Evolutionary conservation across 2,797 vertebrate species (phyloP).

Genomic region (Selene dorsalis): DNA sequence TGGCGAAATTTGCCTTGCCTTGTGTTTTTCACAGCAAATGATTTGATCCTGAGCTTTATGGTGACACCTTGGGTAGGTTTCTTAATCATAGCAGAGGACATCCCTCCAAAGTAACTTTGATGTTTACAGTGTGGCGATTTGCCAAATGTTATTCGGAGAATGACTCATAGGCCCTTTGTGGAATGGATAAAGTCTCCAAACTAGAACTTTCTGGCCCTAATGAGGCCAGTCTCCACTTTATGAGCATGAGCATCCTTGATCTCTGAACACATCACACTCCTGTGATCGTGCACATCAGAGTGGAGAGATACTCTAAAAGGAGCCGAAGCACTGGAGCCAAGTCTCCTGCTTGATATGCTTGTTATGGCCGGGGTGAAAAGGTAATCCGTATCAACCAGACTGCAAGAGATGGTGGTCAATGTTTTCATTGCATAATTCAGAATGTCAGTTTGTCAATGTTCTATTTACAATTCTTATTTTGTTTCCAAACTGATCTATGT

Average conservation of each 20-base stretch:
- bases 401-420: neutral
- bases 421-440: slow-evolving; percentile 51
- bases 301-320: slow-evolving; percentile 58
- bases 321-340: slow-evolving; percentile 59
- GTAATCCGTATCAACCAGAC: slow-evolving; percentile 53
- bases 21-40: neutral
- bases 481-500: slow-evolving; percentile 24
- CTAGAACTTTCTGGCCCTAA: slow-evolving; percentile 75
- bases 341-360: slow-evolving; percentile 59
- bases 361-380: slow-evolving; percentile 54
- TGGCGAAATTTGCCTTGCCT: neutral
- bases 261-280: slow-evolving; percentile 67
- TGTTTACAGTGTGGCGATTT: slow-evolving; percentile 47
- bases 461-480: slow-evolving; percentile 37
- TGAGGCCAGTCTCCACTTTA: slow-evolving; percentile 71
- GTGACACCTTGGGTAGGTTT: slow-evolving; percentile 11
- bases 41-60: slow-evolving; percentile 19
- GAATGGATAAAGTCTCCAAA: slow-evolving; percentile 62
- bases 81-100: slow-evolving; percentile 32
- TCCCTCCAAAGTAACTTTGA: slow-evolving; percentile 39
- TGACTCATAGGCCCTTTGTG: slow-evolving; percentile 46
- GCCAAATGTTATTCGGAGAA: slow-evolving; percentile 40
- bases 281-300: slow-evolving; percentile 76
- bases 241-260: slow-evolving; percentile 67
- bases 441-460: slow-evolving; percentile 44